Conservation (phyloP, 1,140 invertebrate species). For the Sarcophaga peregrina region DNA sequence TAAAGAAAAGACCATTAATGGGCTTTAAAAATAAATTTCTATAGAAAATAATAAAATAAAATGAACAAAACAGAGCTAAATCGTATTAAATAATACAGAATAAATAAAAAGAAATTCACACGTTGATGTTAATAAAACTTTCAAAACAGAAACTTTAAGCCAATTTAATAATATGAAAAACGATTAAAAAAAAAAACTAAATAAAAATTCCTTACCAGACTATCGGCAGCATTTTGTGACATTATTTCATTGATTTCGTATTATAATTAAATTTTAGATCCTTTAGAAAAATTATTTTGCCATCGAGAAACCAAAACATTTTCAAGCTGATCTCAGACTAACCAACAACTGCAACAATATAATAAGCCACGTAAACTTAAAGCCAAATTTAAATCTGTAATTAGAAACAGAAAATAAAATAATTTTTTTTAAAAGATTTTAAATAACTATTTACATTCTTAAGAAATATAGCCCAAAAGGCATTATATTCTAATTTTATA, state of each 20-base stretch:
- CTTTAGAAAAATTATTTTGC: neutral
- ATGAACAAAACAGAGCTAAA: neutral
- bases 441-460: too few species aligned
- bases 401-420: too few species aligned
- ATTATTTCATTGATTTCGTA: slow-evolving; percentile 55
- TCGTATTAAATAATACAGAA: neutral
- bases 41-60: slow-evolving; percentile 4
- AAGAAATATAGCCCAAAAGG: too few species aligned
- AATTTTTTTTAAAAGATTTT: too few species aligned
- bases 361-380: too few species aligned
- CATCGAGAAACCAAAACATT: neutral
- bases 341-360: too few species aligned
- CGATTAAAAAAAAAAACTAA: neutral
- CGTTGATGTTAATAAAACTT: slow-evolving; percentile 25
- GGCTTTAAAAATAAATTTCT: neutral
- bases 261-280: neutral
- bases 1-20: neutral
- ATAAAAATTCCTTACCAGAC: slow-evolving; percentile 57
- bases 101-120: neutral
- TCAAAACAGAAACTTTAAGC: neutral
- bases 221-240: slow-evolving; percentile 66
- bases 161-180: neutral
- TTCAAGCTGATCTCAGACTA: neutral
- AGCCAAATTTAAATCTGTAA: too few species aligned
- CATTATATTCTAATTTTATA: too few species aligned